Base-by-base conservation (phyloP, 2,888 invertebrate genomes). In the Neelides folsomi region DNA sequence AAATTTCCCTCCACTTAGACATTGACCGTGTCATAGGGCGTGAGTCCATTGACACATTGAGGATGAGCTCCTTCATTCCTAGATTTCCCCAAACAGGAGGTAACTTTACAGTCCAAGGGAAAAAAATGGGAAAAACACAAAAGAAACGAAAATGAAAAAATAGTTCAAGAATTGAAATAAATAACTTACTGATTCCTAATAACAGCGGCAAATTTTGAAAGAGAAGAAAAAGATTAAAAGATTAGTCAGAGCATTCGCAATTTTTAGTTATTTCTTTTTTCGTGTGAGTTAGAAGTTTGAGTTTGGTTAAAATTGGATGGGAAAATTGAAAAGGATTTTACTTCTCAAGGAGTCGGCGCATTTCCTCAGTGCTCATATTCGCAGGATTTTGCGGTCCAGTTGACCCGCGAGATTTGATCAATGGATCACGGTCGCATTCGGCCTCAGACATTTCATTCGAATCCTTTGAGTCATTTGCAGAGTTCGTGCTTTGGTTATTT, bases 11-110 rank as follows among this genome's bases (percentile, higher is more conserved):
- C 16, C 10, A 7, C 57, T 89, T 88, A 89, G 86, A 89, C 88
- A 87, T 89, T 89, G 87, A 89, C 85, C 85, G 88, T 88, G 87
- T 89, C 87, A 86, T 88, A 88, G 85, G 89, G 84, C 86, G 88
- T 86, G 86, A 87, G 83, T 84, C 87, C 86, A 60, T 83, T 81
- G 73, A 74, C 74, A 73, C 75, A 74, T 68, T 71, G 78, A 79
- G 79, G 82, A 80, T 81, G 79, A 80, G 60, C 65, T 79, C 85
- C 83, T 86, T 89, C 88, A 84, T 88, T 87, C 87, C 89, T 89
- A 76, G 12, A n/a, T 35, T 36, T 53, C 53, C 56, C 51, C 46
- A 49, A 53, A 44, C 46, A 50, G 49, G 52, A 50, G 46, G 56
- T 53, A 44, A 53, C 35, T 35, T 50, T 48, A 53, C 39, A 39